Percentiles rank a stretch among this genome's conserved stretches.
These are phyloP conservation scores for Ecliptopera silaceata DNA, from an alignment of 2,888 invertebrate species.

Conservation along the genomic window DNA sequence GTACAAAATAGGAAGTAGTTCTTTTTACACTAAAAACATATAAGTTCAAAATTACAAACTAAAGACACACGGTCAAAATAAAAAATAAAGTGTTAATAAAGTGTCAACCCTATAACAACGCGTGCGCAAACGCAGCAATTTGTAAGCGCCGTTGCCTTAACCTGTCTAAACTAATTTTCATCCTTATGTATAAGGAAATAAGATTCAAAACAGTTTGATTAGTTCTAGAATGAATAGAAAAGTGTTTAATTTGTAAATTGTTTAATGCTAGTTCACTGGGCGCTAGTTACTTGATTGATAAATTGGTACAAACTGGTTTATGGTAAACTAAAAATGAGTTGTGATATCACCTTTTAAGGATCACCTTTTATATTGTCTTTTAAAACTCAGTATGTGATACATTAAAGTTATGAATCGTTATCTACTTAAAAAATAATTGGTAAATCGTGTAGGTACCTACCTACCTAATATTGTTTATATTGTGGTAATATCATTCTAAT, in stretches of 20 bases:
- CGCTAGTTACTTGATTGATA: conserved; percentile 31
- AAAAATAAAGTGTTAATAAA: not conserved
- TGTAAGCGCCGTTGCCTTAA: conserved; percentile 57
- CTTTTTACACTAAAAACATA: no score
- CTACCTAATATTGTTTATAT: no score
- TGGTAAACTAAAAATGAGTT: conserved; percentile 3
- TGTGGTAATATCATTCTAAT: no score
- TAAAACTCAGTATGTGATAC: no score
- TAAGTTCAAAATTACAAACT: no score
- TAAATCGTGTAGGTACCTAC: no score
- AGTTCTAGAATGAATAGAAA: conserved; percentile 20
- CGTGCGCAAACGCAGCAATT: conserved; percentile 66
- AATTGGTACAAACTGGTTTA: conserved; percentile 21
- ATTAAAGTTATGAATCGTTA: no score
- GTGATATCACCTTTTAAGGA: no score
- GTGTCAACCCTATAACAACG: conserved; percentile 54
- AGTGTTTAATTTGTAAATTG: conserved; percentile 38
- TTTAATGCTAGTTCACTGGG: conserved; percentile 30
- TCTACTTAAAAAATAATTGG: no score
- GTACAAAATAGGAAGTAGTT: no score
- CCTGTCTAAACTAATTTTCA: conserved; percentile 37
- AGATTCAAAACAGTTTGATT: conserved; percentile 1
- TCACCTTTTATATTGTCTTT: no score
- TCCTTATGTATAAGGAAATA: conserved; percentile 7
- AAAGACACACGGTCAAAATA: no score